phyloP scores from a whole-genome alignment of 1,140 invertebrate species.

The Papilio xuthus region DNA sequence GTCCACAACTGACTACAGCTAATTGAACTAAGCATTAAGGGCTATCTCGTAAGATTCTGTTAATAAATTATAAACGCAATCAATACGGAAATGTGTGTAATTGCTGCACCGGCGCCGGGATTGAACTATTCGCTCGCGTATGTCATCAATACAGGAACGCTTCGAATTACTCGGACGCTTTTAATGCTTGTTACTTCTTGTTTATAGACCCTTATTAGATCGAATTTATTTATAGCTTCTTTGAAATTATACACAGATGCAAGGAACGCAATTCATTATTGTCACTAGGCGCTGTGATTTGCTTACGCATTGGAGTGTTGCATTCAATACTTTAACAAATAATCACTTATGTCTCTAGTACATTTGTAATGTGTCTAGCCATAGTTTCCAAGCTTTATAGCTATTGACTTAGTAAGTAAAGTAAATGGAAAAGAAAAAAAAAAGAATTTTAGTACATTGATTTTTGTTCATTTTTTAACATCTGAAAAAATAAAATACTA shows the following conservation, averaged over 20 bases:
- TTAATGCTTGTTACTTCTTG: conserved; percentile 30
- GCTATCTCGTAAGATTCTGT: conserved; percentile 44
- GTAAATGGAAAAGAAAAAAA: too few species aligned
- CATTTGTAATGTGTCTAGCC: too few species aligned
- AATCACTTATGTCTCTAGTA: too few species aligned
- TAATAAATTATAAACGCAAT: conserved; percentile 53
- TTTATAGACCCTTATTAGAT: conserved; percentile 26
- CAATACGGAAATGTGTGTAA: conserved; percentile 46
- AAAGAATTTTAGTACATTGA: too few species aligned
- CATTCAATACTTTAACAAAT: background rate
- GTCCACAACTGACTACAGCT: conserved; percentile 35
- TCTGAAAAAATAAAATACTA: background rate
- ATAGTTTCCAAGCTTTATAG: too few species aligned
- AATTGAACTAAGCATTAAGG: conserved; percentile 43
- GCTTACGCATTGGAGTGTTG: background rate
- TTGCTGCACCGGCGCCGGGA: conserved; percentile 39
- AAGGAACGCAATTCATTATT: background rate
- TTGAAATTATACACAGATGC: conserved; percentile 3
- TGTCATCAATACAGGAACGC: conserved; percentile 28
- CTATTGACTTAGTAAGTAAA: too few species aligned
- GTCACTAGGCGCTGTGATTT: background rate
- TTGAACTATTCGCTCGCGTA: conserved; percentile 32
- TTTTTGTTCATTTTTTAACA: background rate
- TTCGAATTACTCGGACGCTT: conserved; percentile 32
- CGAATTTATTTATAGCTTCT: conserved; percentile 11